A percentile compares a stretch with the other conserved stretches of the same genome.
Evolutionary conservation across 2,113 vertebrate genomes (phyloP).

Genomic region (Cheilinus undulatus): DNA sequence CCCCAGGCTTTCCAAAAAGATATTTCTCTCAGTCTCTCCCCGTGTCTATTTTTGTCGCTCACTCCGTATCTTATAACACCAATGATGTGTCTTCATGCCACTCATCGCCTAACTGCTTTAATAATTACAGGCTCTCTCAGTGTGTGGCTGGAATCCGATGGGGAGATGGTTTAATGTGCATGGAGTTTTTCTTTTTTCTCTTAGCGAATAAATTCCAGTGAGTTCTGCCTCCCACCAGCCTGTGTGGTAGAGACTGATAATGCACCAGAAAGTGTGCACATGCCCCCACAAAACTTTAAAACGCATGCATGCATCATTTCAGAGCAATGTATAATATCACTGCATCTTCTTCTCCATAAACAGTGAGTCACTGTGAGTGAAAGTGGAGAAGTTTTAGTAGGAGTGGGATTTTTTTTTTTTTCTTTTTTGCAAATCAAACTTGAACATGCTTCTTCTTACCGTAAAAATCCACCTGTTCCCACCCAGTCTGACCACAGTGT

Average conservation of each 20-base stretch:
- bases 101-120: constrained; percentile 52
- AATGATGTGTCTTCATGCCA: constrained; percentile 39
- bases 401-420: no score
- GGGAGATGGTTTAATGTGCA: constrained; percentile 45
- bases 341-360: background rate
- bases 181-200: constrained; percentile 45
- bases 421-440: background rate
- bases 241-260: constrained; percentile 11
- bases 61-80: constrained; percentile 41
- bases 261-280: background rate
- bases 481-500: no score
- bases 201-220: constrained; percentile 24
- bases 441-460: no score
- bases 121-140: constrained; percentile 62
- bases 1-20: constrained; percentile 41
- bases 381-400: background rate
- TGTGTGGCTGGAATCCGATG: constrained; percentile 51
- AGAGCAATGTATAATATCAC: background rate
- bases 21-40: constrained; percentile 32
- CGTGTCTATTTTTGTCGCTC: constrained; percentile 41
- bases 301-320: background rate
- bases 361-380: background rate
- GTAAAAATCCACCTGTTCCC: no score
- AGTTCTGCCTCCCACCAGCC: constrained; percentile 25
- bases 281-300: constrained; percentile 6